Conservation (phyloP, 2,113 vertebrate species). For the Oxyura jamaicensis region DNA sequence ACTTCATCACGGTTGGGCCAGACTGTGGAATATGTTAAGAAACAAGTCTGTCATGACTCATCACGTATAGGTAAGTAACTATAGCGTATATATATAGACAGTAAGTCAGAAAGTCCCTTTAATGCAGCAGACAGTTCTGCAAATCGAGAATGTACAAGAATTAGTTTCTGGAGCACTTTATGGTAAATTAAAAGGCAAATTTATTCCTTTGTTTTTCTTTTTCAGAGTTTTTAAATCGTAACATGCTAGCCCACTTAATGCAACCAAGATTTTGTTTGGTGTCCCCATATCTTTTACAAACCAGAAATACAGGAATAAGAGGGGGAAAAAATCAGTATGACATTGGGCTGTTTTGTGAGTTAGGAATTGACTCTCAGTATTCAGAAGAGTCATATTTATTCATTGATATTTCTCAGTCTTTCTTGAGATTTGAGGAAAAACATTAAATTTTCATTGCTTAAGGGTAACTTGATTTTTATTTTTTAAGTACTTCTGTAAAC, state of each 20-base stretch:
- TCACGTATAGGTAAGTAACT: slow-evolving; percentile 78
- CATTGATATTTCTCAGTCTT: not conserved
- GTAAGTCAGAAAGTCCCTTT: not conserved
- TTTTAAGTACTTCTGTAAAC: not conserved
- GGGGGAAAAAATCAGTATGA: not conserved
- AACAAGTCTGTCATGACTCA: slow-evolving; percentile 73
- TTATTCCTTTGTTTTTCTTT: not conserved
- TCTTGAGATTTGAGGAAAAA: not conserved
- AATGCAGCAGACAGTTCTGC: not conserved
- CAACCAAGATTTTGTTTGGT: not conserved
- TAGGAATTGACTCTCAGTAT: not conserved
- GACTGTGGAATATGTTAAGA: slow-evolving; percentile 87
- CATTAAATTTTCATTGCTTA: not conserved
- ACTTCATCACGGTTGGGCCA: slow-evolving; percentile 88
- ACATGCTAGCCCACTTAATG: not conserved
- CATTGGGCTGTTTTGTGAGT: accelerated
- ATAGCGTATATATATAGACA: not conserved
- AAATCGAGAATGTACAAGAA: not conserved
- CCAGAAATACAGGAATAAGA: not conserved
- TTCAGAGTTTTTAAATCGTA: not conserved
- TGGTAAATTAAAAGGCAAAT: not conserved
- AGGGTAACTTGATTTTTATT: not conserved
- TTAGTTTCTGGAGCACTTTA: not conserved
- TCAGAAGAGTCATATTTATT: not conserved
- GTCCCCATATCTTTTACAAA: not conserved